Percentiles rank a stretch among this genome's conserved stretches.
Evolutionary conservation across 2,797 vertebrate genomes (phyloP).

Genomic region (Tenualosa thibaudeaui): DNA sequence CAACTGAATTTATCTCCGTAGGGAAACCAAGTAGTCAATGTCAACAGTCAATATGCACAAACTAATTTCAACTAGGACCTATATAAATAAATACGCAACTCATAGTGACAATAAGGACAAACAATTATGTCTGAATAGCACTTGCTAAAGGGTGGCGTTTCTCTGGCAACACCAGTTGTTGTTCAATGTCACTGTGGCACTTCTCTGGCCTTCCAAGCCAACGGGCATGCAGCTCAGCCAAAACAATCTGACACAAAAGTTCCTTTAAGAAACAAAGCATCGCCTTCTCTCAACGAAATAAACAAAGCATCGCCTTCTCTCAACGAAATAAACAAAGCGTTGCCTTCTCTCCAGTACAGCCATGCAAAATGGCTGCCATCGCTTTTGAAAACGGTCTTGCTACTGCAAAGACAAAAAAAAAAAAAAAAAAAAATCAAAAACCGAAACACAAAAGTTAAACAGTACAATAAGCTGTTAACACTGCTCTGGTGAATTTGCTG

Average conservation of each 20-base stretch:
- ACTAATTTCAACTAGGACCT: too few species aligned
- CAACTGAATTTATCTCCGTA: neutral
- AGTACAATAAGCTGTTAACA: neutral
- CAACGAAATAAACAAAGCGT: conserved; percentile 7
- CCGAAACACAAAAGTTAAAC: neutral
- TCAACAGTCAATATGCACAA: neutral
- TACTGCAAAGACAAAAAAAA: neutral
- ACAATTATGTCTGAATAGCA: neutral
- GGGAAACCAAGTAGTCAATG: neutral
- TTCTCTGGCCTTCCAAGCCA: neutral
- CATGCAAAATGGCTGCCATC: conserved; percentile 1
- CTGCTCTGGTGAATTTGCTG: neutral
- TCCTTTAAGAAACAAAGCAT: conserved; percentile 3
- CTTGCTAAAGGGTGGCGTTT: neutral
- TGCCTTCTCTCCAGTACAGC: neutral
- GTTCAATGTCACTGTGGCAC: neutral
- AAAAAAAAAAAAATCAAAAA: neutral
- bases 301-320: neutral
- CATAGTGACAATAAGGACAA: neutral
- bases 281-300: conserved; percentile 17
- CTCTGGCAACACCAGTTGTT: conserved; percentile 19
- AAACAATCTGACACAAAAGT: conserved; percentile 5
- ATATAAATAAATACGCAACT: neutral
- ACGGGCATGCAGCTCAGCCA: neutral
- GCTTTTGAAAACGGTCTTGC: neutral